Percentiles rank a stretch among this genome's conserved stretches.
phyloP scores from a whole-genome alignment of 2,113 vertebrate species.

The Leiothrix lutea region DNA sequence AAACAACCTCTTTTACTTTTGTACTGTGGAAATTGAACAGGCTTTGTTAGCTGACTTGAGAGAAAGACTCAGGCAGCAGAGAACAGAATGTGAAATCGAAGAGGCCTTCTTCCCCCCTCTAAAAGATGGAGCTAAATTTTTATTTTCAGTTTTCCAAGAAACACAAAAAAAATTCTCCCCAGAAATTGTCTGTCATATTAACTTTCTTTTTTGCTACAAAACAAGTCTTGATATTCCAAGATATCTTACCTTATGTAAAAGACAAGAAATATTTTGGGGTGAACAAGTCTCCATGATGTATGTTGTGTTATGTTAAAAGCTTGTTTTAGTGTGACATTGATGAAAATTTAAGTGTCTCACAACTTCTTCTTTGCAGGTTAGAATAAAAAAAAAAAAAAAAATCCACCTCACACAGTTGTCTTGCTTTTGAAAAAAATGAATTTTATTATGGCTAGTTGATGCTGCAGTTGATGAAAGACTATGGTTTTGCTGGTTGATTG shows the following conservation, averaged over 20 bases:
- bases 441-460: conserved; percentile 42
- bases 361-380: conserved; percentile 78
- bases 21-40: not conserved
- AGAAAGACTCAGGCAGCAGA: not conserved
- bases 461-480: conserved; percentile 8
- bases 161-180: not conserved
- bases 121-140: not conserved
- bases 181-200: not conserved
- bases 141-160: not conserved
- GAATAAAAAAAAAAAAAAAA: conserved; percentile 48
- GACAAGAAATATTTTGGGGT: not conserved
- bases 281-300: not conserved
- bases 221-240: not conserved
- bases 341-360: conserved; percentile 62
- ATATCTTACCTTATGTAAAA: not conserved
- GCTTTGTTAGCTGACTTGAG: not conserved
- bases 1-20: not conserved
- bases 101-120: not conserved
- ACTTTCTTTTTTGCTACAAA: not conserved
- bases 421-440: conserved; percentile 31
- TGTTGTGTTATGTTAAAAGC: not conserved
- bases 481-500: conserved; percentile 20
- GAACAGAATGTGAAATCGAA: not conserved
- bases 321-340: not conserved
- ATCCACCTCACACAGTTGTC: not conserved